These are phyloP conservation scores for Lepisosteus oculatus DNA, from an alignment of 2,113 vertebrate species.

Conservation along the genomic window DNA sequence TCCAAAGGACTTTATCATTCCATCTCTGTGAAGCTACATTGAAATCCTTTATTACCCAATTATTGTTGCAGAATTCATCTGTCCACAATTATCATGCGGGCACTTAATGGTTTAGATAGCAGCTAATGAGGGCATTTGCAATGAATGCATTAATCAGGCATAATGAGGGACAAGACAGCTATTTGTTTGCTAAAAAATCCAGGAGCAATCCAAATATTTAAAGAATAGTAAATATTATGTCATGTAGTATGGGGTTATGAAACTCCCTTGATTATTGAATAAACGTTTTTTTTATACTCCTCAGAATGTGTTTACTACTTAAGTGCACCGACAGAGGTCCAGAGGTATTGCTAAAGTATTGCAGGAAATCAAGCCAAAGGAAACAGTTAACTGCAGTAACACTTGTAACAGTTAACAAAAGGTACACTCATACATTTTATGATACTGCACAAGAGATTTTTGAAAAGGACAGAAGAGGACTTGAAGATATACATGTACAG, in stretches of 20 bases:
- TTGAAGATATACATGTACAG: too few species aligned
- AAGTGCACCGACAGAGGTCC: too few species aligned
- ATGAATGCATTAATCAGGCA: constrained; percentile 43
- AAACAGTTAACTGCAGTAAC: too few species aligned
- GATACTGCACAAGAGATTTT: too few species aligned
- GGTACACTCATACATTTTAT: too few species aligned
- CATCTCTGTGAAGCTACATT: constrained; percentile 13
- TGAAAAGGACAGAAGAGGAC: too few species aligned
- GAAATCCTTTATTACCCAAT: constrained; percentile 41
- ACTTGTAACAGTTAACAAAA: too few species aligned
- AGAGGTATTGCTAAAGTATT: too few species aligned
- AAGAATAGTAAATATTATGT: constrained; percentile 36
- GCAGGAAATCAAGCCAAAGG: too few species aligned
- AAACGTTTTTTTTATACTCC: neutral
- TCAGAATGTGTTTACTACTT: neutral
- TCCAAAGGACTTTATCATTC: neutral
- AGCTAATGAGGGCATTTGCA: constrained; percentile 50
- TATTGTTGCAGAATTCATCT: constrained; percentile 17
- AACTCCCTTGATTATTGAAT: neutral
- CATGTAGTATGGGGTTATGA: neutral
- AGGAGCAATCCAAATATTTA: constrained; percentile 33
- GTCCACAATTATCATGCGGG: constrained; percentile 21
- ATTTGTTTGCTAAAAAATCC: constrained; percentile 36
- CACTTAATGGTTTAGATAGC: constrained; percentile 45
- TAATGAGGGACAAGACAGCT: constrained; percentile 38